phyloP scores from a whole-genome alignment of 2,888 invertebrate species.

The Sialis lutaria region DNA sequence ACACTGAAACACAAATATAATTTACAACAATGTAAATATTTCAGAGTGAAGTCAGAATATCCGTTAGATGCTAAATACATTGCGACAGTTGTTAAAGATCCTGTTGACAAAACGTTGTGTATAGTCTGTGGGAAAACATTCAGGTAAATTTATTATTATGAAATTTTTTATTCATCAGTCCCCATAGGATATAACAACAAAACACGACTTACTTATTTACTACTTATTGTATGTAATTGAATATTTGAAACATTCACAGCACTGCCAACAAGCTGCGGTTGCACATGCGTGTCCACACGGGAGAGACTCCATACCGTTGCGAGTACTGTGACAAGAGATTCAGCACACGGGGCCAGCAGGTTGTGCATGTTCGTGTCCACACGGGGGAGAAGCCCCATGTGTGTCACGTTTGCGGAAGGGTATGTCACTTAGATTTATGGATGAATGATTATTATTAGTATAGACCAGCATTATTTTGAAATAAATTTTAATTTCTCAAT shows the following conservation, averaged over 20 bases:
- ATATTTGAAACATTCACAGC: conserved; percentile 9
- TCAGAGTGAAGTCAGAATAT: not conserved
- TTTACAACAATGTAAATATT: too few species aligned
- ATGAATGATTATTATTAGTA: too few species aligned
- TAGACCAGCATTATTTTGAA: too few species aligned
- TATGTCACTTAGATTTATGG: conserved; percentile 7
- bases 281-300: conserved; percentile 18
- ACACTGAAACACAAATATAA: too few species aligned
- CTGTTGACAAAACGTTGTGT: conserved; percentile 12
- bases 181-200: too few species aligned
- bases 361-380: conserved; percentile 18
- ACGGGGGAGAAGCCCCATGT: conserved; percentile 18
- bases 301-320: conserved; percentile 17
- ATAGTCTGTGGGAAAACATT: conserved; percentile 18
- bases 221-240: too few species aligned
- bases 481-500: too few species aligned
- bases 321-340: conserved; percentile 17
- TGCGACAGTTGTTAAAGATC: conserved; percentile 5
- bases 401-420: conserved; percentile 19
- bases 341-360: conserved; percentile 15
- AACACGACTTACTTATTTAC: too few species aligned
- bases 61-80: conserved; percentile 1
- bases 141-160: conserved; percentile 11
- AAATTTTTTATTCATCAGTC: too few species aligned
- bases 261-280: conserved; percentile 15